phyloP scores from a whole-genome alignment of 2,888 invertebrate genomes.

The Willowsia nigromaculata region DNA sequence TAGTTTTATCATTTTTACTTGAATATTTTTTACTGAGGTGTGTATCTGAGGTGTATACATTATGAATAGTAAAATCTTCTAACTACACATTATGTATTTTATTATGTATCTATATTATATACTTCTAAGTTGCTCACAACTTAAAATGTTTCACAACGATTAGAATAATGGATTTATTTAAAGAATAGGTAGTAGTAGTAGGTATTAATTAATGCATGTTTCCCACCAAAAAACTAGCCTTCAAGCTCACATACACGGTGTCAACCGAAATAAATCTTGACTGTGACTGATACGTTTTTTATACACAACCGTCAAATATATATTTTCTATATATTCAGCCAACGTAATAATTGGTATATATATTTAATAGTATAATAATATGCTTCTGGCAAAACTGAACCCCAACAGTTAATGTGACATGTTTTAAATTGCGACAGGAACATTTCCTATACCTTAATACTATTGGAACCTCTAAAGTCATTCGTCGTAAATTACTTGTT shows the following conservation, averaged over 20 bases:
- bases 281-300: slow-evolving; percentile 60
- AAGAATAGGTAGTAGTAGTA: not conserved
- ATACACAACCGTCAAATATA: slow-evolving; percentile 58
- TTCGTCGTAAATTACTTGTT: slow-evolving; percentile 30
- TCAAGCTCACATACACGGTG: slow-evolving; percentile 70
- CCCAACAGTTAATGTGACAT: slow-evolving; percentile 59
- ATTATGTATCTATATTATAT: not conserved
- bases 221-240: slow-evolving; percentile 68
- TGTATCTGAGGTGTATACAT: slow-evolving; percentile 5
- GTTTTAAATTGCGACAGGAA: slow-evolving; percentile 57
- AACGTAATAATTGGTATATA: slow-evolving; percentile 41
- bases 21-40: slow-evolving; percentile 21
- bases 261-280: slow-evolving; percentile 67
- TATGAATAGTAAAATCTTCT: slow-evolving; percentile 15
- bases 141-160: slow-evolving; percentile 2
- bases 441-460: slow-evolving; percentile 43
- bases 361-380: slow-evolving; percentile 1
- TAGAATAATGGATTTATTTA: not conserved
- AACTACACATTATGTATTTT: slow-evolving; percentile 47
- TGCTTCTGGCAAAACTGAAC: slow-evolving; percentile 71
- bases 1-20: not conserved
- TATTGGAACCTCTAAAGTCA: slow-evolving; percentile 55
- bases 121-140: slow-evolving; percentile 39
- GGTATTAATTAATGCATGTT: slow-evolving; percentile 36
- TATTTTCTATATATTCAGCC: not conserved